Evolutionary conservation across 2,888 invertebrate genomes (phyloP).

Genomic region (Autographa gamma): DNA sequence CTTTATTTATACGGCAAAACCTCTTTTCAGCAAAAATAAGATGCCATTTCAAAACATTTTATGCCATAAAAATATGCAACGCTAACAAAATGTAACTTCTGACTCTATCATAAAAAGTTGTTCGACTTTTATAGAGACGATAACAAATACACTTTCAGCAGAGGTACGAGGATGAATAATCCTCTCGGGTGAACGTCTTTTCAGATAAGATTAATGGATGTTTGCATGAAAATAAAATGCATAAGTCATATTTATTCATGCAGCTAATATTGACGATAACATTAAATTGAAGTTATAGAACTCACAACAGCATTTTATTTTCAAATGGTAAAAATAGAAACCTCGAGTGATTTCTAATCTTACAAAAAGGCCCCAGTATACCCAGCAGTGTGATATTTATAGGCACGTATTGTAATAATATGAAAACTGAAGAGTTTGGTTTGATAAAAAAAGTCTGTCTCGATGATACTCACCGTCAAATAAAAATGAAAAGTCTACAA

Average conservation of each 20-base stretch:
- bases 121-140: not conserved
- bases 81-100: not conserved
- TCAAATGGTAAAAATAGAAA: constrained; percentile 5
- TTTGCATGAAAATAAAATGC: not conserved
- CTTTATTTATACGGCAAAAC: not conserved
- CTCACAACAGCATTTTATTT: not conserved
- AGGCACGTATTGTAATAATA: too few relatives aligned
- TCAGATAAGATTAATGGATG: too few relatives aligned
- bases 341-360: too few relatives aligned
- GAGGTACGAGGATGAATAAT: not conserved
- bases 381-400: too few relatives aligned
- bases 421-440: too few relatives aligned
- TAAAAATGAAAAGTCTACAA: too few relatives aligned
- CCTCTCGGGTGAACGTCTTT: not conserved
- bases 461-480: too few relatives aligned
- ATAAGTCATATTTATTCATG: constrained; percentile 7
- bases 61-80: not conserved
- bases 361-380: too few relatives aligned
- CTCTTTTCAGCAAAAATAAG: not conserved
- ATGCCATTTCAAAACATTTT: not conserved
- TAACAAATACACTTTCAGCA: not conserved
- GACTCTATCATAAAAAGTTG: not conserved
- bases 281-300: too few relatives aligned
- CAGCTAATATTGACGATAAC: not conserved
- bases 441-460: too few relatives aligned